These are phyloP conservation scores for Drosophila setifemur DNA, from an alignment of 1,140 invertebrate genomes.

Conservation along the genomic window DNA sequence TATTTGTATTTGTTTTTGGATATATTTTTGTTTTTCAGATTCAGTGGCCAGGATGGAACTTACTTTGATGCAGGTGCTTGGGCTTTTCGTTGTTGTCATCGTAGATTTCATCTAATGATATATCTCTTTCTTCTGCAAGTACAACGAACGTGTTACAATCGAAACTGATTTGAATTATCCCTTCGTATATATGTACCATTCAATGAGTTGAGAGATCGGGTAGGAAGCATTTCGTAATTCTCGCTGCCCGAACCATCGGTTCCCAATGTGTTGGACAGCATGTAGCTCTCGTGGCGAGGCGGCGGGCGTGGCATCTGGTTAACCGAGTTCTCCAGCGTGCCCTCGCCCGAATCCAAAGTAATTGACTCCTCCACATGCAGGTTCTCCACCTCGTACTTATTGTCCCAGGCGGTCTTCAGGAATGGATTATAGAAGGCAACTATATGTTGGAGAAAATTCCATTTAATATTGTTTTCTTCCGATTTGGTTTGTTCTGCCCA, in stretches of 20 bases:
- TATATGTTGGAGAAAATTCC: constrained; percentile 82
- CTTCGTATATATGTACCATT: no score
- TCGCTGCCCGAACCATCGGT: constrained; percentile 87
- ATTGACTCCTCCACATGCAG: constrained; percentile 94
- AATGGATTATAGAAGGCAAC: constrained; percentile 97
- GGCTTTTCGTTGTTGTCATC: constrained; percentile 84
- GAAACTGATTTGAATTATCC: neutral
- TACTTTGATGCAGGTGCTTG: constrained; percentile 82
- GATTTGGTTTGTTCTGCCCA: no score
- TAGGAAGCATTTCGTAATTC: constrained; percentile 91
- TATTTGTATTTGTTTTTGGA: neutral
- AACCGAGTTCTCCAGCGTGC: constrained; percentile 87
- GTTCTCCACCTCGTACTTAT: constrained; percentile 96
- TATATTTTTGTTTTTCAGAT: neutral
- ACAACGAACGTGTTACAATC: neutral
- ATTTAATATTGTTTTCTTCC: no score
- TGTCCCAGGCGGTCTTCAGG: constrained; percentile 97
- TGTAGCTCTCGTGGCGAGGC: constrained; percentile 88
- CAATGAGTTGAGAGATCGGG: constrained; percentile 82
- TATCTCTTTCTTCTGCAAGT: constrained; percentile 82
- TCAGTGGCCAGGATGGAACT: constrained; percentile 42
- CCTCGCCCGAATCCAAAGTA: constrained; percentile 86
- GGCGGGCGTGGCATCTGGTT: constrained; percentile 86
- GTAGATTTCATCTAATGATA: constrained; percentile 86
- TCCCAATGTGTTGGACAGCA: constrained; percentile 80